These are phyloP conservation scores for Myopa testacea DNA, from an alignment of 2,888 invertebrate genomes.

Conservation along the genomic window DNA sequence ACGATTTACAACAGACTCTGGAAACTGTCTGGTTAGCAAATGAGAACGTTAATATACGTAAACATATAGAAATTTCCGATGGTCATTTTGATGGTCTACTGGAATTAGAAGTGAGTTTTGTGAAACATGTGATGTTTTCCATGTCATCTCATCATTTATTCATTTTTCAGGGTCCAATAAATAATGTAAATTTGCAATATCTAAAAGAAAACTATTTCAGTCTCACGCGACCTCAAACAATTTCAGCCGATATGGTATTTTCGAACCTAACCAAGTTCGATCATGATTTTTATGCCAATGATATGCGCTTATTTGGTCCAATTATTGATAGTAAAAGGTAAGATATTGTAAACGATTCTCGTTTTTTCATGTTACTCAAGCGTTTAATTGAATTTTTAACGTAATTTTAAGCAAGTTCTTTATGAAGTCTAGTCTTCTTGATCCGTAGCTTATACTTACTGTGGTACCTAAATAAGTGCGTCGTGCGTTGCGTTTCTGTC, in stretches of 20 bases:
- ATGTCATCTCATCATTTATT: not conserved
- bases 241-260: conserved; percentile 68
- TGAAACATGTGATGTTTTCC: not conserved
- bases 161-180: conserved; percentile 68
- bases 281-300: conserved; percentile 57
- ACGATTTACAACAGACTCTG: conserved; percentile 60
- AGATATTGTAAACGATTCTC: conserved; percentile 37
- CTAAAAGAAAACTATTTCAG: conserved; percentile 71
- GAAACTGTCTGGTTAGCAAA: conserved; percentile 70
- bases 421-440: too few species aligned
- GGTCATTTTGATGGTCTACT: conserved; percentile 58
- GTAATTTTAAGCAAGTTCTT: too few species aligned
- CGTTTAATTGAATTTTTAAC: too few species aligned
- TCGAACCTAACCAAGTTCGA: conserved; percentile 64
- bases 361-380: not conserved
- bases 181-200: conserved; percentile 68
- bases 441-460: too few species aligned
- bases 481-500: too few species aligned
- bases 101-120: conserved; percentile 55
- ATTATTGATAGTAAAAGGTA: conserved; percentile 60
- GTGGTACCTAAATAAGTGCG: too few species aligned
- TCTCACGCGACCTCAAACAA: conserved; percentile 69
- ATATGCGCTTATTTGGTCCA: conserved; percentile 61
- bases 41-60: conserved; percentile 56
- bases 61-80: conserved; percentile 53